Conservation (phyloP, 2,113 vertebrate species). For the Ginglymostoma cirratum region DNA sequence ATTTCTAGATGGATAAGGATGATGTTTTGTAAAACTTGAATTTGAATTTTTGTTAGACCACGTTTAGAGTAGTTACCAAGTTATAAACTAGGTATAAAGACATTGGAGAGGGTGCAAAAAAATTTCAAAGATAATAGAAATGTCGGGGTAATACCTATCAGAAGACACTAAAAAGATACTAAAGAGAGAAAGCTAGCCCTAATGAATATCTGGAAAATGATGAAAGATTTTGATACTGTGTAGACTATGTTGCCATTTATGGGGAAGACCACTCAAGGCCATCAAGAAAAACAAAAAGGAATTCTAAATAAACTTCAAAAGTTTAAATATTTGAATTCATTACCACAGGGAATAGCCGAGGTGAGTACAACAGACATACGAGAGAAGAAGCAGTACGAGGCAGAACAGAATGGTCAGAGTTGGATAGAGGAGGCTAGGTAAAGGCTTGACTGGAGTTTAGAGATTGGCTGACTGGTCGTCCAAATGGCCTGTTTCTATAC, state of each 20-base stretch:
- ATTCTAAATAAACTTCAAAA: not conserved
- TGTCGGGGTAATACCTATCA: not conserved
- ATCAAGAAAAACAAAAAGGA: not conserved
- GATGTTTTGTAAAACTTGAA: not conserved
- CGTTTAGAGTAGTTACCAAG: not conserved
- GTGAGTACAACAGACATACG: not conserved
- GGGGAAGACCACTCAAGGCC: not conserved
- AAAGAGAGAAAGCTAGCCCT: not conserved
- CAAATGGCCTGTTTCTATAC: not conserved
- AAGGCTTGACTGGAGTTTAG: not conserved
- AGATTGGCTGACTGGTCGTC: not conserved
- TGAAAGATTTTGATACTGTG: not conserved
- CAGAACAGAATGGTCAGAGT: not conserved
- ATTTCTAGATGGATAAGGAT: not conserved
- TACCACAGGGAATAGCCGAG: not conserved
- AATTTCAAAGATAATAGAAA: not conserved
- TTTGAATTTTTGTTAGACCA: not conserved
- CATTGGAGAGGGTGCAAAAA: not conserved
- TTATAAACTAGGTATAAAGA: not conserved
- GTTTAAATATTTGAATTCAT: not conserved
- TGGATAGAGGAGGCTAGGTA: not conserved
- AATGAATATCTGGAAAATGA: not conserved
- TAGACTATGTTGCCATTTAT: not conserved
- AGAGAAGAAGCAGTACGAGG: too few species aligned
- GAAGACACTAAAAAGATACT: not conserved